Evolutionary conservation across 2,888 invertebrate species (phyloP), one percentile per base, ranked within the genome.

Genomic region (Pocota personata): DNA sequence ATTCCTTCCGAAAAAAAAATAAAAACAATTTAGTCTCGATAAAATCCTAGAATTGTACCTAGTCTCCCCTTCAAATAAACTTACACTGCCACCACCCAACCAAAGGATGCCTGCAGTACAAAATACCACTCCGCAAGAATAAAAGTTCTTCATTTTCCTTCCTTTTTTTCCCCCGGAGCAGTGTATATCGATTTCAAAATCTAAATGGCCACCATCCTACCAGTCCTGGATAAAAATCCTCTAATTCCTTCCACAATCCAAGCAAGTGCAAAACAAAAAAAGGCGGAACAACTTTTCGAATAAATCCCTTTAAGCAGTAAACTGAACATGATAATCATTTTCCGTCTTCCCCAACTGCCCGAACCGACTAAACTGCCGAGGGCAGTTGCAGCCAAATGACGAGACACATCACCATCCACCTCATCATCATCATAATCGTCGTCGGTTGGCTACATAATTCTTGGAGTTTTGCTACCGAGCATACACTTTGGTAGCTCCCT

Each of bases 311-410:
- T 50, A 66, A 72, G 79, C 79, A 66, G 72, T 66, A 57, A 79
- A 72, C 79, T 66, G 64, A 79, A 79, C 72, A 79, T 58, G 72
- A 79, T 79, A 72, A 79, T 50, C 72, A 66, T 72, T 72, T 79
- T 64, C 52, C 27, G 55, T 16, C 37, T 19, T 16, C n/a, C n/a
- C 50, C 24, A 43, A 6, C 52, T 19, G 6, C 19, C 4, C 24
- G 12, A 12, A 6, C 40, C 7, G n/a, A 30, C 16, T 48, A 55
- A 24, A 40, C 12, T 30, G 72, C 64, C 40, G n/a, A 10, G 46
- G 57, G 66, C 79, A 58, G 40, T 30, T 64, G 30, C 52, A 43
- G 64, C 64, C 40, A 64, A 35, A 55, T 79, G 64, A 72, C 69
- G 55, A 60, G 69, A 78, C 77, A 71, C 43, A 78, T 79, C 72